Base-by-base conservation (phyloP, 1,140 invertebrate species). In the Lanistes nyassanus region DNA sequence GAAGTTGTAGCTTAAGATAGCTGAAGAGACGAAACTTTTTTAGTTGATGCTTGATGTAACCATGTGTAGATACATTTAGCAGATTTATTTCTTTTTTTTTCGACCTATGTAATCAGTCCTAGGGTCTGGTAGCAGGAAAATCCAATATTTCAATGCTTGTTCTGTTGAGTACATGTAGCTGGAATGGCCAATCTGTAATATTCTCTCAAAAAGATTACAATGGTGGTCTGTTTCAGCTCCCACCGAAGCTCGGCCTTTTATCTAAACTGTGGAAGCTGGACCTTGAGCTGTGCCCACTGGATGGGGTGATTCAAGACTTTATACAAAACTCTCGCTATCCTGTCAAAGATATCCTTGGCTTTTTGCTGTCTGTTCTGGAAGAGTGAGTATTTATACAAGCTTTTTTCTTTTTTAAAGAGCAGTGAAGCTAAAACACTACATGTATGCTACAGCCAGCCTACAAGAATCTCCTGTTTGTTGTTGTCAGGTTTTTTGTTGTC, bases 321-420 rank as follows among this genome's bases (percentile, higher is more conserved):
- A 95, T 99, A 51, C 94, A 97, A 83, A 95, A 96, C 36, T 81
- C 83, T 75, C 72, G 76, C 0, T 96, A 96, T 85, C 98, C 98
- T 90, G 98, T 97, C 7, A 96, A 96, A 92, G 97, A 99, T 86
- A 95, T 99, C 53, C 93, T 99, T 51, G 96, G 96, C 0, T 99
- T 98, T 89, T 91, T 99, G 1, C 97, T 98, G 86, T 91, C 92
- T 29, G 87, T 92, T 11, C 81, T 92, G n/a, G 91, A 92, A 85
- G 90, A 92, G 90, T 92, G 83, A 88, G 89, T 86, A 34, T 34
- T 19, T 47, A 9, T 68, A 47, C 39, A 39, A n/a, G 23, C 36
- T 31, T 60, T 60, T 60, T 58, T 53, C n/a, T n/a, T n/a, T n/a
- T n/a, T n/a, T n/a, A n/a, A n/a, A n/a, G n/a, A n/a, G n/a, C n/a